Base-by-base conservation (phyloP, 2,888 invertebrate species). In the Coleophora deauratella region DNA sequence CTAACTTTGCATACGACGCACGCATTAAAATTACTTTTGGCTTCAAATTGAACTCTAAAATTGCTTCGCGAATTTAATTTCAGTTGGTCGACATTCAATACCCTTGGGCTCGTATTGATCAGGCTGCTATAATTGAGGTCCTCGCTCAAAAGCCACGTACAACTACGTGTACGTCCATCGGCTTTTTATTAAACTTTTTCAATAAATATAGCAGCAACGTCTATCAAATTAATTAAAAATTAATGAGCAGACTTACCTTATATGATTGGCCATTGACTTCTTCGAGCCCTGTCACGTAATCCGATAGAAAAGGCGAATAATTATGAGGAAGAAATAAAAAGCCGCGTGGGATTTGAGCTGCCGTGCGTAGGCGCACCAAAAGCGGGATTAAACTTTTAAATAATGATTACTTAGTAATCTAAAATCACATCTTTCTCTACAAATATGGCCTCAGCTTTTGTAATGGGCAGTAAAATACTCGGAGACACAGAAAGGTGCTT, bases 281-380 rank as follows among this genome's bases (percentile, higher is more conserved):
- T 37, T 42, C 40, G 37, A 43, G 41, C 38, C 30, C 41, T 40
- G 42, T 48, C 45, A 50, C 46, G 43, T 42, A 41, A 6, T 36
- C 30, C n/a, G 38, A 39, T 30, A 36, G 34, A 15, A 8, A 32
- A 35, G 35, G 38, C 32, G 28, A 27, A 35, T 40, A 43, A 42
- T 41, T 31, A 43, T 31, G 37, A 45, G 46, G 42, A 42, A 32
- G 33, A 9, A 32, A 35, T 21, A 21, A 21, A 21, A 21, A 21
- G 21, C 21, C 32, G 36, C 34, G 45, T 40, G 38, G 42, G 42
- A 33, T 13, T 40, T 47, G 53, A 53, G 55, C 59, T 47, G 60
- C 65, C 62, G 52, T 55, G 56, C 50, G 59, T 62, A 50, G 66
- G 65, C 46, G 54, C 51, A 44, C 43, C 42, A 35, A 15, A 43